Evolutionary conservation across 2,888 invertebrate genomes (phyloP), one percentile per base, ranked within the genome.

Genomic region (Rhaphigaster nebulosa): DNA sequence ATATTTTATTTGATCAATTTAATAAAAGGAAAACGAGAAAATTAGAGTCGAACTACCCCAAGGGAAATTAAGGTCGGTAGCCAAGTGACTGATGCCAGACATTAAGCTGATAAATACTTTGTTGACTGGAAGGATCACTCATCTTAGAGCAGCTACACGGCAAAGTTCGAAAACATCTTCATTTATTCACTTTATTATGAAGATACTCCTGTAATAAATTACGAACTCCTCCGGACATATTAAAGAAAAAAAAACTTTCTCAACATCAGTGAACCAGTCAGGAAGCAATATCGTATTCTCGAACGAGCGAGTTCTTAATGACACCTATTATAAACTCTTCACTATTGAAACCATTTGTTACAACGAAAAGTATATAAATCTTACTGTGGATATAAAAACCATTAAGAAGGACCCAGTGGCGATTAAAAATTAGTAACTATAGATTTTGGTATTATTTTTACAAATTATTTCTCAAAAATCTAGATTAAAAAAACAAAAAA

Each of bases 11-110:
- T 38, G 29, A 6, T 76, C 38, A 38, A 76, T 76, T 76, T 38
- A 76, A 38, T 76, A 76, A 76, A 76, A 76, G 20, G 20, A 38
- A 76, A 76, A 38, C 70, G 50, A 84, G n/a, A 45, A 45, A 84
- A 45, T 84, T 45, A 84, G n/a, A 41, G 10, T 15, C n/a, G 84
- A 50, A 50, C 45, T 2, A 15, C 45, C 84, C 84, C 84, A 18
- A 50, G 84, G 84, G 84, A 84, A 84, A 84, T 84, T 84, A 84
- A 84, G 84, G 84, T 84, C n/a, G 45, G 45, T n/a, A 84, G 84
- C 45, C 3, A 50, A 23, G 45, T 84, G 84, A 84, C 45, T 84
- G 84, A 84, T 84, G 84, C 84, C 45, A n/a, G 84, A 84, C 84
- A 84, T 84, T 84, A 84, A 6, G 45, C 45, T 84, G 84, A 84